Conservation (phyloP, 2,888 invertebrate species). For the Dicranocentrus wangi region DNA sequence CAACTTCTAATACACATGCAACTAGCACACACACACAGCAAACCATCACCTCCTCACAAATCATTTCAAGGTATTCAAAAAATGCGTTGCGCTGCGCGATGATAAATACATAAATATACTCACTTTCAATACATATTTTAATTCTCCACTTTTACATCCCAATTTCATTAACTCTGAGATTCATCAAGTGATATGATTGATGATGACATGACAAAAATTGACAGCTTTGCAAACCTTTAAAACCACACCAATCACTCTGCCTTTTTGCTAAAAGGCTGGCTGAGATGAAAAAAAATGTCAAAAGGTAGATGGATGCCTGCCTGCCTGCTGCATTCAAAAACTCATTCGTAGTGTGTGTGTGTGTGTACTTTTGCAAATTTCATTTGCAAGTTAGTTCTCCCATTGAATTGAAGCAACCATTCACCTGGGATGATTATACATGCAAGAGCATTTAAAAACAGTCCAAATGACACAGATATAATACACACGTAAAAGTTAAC, state of each 20-base stretch:
- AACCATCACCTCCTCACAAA: not conserved
- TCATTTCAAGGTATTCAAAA: conserved; percentile 18
- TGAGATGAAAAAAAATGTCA: too few relatives aligned
- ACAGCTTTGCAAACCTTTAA: conserved; percentile 49
- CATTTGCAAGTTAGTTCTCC: too few relatives aligned
- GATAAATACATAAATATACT: conserved; percentile 3
- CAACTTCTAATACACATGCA: not conserved
- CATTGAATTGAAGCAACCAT: too few relatives aligned
- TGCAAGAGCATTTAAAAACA: too few relatives aligned
- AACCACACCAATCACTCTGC: conserved; percentile 43
- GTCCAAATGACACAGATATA: not conserved
- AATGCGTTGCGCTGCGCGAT: not conserved
- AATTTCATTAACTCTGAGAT: conserved; percentile 52
- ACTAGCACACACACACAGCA: conserved; percentile 1
- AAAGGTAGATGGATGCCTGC: too few relatives aligned
- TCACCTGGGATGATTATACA: too few relatives aligned
- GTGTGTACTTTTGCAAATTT: too few relatives aligned
- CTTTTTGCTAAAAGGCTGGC: too few relatives aligned
- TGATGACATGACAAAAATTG: conserved; percentile 66
- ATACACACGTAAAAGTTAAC: too few relatives aligned
- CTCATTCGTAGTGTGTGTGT: too few relatives aligned
- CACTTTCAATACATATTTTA: conserved; percentile 32
- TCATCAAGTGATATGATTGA: conserved; percentile 60
- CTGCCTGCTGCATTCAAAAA: too few relatives aligned
- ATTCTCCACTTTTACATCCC: conserved; percentile 40